These are phyloP conservation scores for Beaufortia kweichowensis DNA, from an alignment of 2,113 vertebrate genomes.

Conservation along the genomic window DNA sequence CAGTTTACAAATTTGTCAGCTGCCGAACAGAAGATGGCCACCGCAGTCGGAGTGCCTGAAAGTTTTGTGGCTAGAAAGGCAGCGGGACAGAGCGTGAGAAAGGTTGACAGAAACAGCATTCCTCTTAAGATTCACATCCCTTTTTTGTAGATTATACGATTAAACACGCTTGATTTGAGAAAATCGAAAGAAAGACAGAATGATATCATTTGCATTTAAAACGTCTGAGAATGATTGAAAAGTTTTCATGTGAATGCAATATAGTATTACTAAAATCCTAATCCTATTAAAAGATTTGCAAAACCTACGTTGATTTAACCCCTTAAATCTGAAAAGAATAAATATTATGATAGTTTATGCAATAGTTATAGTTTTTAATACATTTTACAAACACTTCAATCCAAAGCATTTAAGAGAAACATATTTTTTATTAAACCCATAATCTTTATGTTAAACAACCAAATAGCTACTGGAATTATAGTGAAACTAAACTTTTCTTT, in stretches of 20 bases:
- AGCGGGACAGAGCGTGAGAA: constrained; percentile 87
- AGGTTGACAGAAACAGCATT: constrained; percentile 69
- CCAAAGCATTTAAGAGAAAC: too few relatives aligned
- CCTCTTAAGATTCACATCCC: background rate
- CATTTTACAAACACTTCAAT: too few relatives aligned
- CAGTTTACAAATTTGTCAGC: constrained; percentile 84
- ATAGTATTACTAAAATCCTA: constrained; percentile 3
- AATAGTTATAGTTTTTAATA: too few relatives aligned
- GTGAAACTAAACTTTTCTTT: background rate
- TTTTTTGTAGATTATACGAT: background rate
- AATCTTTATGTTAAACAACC: too few relatives aligned
- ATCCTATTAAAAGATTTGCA: constrained; percentile 17
- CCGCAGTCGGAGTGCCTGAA: constrained; percentile 86
- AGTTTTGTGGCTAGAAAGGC: constrained; percentile 87
- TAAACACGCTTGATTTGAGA: background rate
- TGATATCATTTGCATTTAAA: background rate
- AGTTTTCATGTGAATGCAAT: background rate
- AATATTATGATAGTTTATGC: background rate
- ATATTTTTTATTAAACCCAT: too few relatives aligned
- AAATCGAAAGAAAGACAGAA: background rate
- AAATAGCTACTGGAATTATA: background rate
- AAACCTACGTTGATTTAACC: constrained; percentile 1
- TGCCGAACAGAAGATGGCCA: constrained; percentile 84
- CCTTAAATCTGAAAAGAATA: background rate
- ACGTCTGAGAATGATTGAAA: background rate